These are phyloP conservation scores for Rhaphigaster nebulosa DNA, from an alignment of 2,888 invertebrate species.

Conservation along the genomic window DNA sequence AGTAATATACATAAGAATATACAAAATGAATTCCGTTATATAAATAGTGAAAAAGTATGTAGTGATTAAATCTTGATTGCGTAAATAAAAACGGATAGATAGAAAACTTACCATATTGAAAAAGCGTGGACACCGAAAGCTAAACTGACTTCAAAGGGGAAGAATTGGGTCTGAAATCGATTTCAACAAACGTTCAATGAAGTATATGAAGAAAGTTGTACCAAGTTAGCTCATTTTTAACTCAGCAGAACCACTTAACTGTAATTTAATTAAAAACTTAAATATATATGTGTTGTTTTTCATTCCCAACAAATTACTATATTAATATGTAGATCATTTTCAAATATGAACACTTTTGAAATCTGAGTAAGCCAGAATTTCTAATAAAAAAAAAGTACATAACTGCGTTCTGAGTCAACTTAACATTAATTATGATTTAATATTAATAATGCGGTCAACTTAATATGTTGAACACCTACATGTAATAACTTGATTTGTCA, in stretches of 20 bases:
- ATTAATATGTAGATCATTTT: too few relatives aligned
- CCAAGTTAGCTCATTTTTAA: neutral
- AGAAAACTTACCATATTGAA: neutral
- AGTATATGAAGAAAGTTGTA: neutral
- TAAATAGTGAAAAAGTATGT: neutral
- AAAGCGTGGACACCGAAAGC: neutral
- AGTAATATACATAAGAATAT: neutral
- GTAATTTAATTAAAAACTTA: too few relatives aligned
- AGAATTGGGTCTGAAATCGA: neutral
- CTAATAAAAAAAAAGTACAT: too few relatives aligned
- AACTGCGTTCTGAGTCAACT: too few relatives aligned
- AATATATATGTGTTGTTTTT: too few relatives aligned
- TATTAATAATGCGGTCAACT: too few relatives aligned
- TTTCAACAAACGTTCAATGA: neutral
- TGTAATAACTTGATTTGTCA: too few relatives aligned
- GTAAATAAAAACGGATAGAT: neutral
- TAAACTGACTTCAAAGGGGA: neutral
- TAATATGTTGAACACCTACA: too few relatives aligned
- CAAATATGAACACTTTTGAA: too few relatives aligned
- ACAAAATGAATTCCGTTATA: neutral
- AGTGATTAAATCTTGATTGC: neutral
- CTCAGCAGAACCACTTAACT: neutral
- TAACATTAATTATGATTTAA: too few relatives aligned
- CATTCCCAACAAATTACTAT: too few relatives aligned
- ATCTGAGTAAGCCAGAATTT: too few relatives aligned